phyloP scores from a whole-genome alignment of 2,113 vertebrate genomes.

The Panthera uncia region DNA sequence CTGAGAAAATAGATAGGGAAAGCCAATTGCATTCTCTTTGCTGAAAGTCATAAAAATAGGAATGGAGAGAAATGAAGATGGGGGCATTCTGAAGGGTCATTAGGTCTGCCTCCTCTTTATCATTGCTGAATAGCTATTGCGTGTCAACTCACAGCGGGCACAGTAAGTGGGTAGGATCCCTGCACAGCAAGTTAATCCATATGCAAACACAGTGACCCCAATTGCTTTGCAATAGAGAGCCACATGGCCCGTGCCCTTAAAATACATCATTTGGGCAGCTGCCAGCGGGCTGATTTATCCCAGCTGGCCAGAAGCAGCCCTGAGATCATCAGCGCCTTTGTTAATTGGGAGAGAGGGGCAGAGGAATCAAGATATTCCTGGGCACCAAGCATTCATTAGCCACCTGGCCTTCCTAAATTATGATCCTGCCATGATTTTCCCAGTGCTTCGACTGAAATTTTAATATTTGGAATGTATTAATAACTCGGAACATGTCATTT shows the following conservation, averaged over 20 bases:
- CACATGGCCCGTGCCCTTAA: slow-evolving; percentile 79
- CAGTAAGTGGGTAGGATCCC: slow-evolving; percentile 52
- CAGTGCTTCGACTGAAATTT: slow-evolving; percentile 74
- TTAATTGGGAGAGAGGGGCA: slow-evolving; percentile 80
- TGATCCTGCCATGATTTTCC: slow-evolving; percentile 75
- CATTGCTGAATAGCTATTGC: slow-evolving; percentile 57
- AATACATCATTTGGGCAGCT: slow-evolving; percentile 81
- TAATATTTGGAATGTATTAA: slow-evolving; percentile 81
- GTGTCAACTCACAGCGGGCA: neutral
- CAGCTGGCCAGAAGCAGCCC: slow-evolving; percentile 80
- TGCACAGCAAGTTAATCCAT: slow-evolving; percentile 72
- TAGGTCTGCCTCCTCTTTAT: slow-evolving; percentile 64
- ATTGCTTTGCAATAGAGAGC: slow-evolving; percentile 76
- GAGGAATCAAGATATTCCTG: slow-evolving; percentile 79
- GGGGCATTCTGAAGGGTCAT: slow-evolving; percentile 18
- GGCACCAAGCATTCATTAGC: slow-evolving; percentile 79
- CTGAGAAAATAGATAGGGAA: neutral
- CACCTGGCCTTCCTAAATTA: slow-evolving; percentile 80
- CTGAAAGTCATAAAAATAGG: slow-evolving; percentile 55
- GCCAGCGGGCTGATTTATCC: slow-evolving; percentile 80
- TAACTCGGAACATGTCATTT: slow-evolving; percentile 74
- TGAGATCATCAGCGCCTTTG: slow-evolving; percentile 80
- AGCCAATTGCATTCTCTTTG: slow-evolving; percentile 21
- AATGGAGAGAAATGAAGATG: slow-evolving; percentile 52
- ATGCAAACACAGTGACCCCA: slow-evolving; percentile 79